Evolutionary conservation across 2,888 invertebrate genomes (phyloP).

Genomic region (Neocrepidodera transversa): DNA sequence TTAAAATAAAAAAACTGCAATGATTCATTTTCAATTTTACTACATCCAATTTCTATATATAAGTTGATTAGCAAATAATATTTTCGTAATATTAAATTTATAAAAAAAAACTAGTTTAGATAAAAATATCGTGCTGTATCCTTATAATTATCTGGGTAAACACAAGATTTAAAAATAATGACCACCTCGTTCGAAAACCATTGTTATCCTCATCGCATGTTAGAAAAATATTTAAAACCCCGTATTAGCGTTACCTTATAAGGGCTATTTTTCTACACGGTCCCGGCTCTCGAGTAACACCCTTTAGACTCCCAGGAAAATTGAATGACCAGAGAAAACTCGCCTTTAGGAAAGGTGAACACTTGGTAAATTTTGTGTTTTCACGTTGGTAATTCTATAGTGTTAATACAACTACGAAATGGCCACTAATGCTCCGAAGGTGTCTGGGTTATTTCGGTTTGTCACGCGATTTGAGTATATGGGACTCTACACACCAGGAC

Average conservation of each 20-base stretch:
- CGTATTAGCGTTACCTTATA: constrained; percentile 33
- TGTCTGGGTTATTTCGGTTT: constrained; percentile 58
- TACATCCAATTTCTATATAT: too few species aligned
- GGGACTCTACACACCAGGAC: constrained; percentile 5
- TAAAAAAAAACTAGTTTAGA: too few species aligned
- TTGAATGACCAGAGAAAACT: constrained; percentile 35
- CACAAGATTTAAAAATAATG: constrained; percentile 34
- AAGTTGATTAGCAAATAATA: too few species aligned
- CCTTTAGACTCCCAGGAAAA: constrained; percentile 36
- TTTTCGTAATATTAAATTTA: too few species aligned
- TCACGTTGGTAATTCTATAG: constrained; percentile 49
- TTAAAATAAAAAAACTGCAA: too few species aligned
- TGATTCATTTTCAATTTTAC: too few species aligned
- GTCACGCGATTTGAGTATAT: constrained; percentile 54
- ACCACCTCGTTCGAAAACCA: constrained; percentile 28
- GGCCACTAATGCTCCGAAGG: constrained; percentile 61
- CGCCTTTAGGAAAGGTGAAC: constrained; percentile 37
- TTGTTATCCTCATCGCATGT: constrained; percentile 41
- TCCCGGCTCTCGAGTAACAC: constrained; percentile 36
- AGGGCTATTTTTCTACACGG: constrained; percentile 36
- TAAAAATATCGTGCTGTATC: too few species aligned
- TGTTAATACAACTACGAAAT: constrained; percentile 57
- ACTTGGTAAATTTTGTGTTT: constrained; percentile 40
- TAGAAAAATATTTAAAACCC: constrained; percentile 40
- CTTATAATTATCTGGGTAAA: too few species aligned